Base-by-base conservation (phyloP, 2,113 vertebrate species). In the Eulemur rufifrons region DNA sequence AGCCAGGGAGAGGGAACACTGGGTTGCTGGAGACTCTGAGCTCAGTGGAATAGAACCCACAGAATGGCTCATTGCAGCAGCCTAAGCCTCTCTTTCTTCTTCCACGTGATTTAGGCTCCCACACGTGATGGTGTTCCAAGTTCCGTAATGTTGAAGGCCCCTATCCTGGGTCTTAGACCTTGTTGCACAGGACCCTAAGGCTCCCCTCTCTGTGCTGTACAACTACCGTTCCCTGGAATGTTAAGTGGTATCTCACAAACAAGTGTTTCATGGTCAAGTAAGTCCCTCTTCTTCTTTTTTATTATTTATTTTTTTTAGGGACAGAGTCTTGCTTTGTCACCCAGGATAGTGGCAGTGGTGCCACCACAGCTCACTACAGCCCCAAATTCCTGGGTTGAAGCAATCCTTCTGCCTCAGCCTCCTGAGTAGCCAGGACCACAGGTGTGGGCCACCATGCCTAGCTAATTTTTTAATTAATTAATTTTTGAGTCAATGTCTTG, bases 101-200 rank as follows among this genome's bases (percentile, higher is more conserved):
- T 34, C 14, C 54, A 5, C 20, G 42, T 15, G 11, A 68, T 37
- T 61, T 45, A 18, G 21, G 11, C 14, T 89, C 64, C 54, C 66
- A 23, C 8, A 4, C 23, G 5, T 0, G 2, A 59, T 3, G 14
- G 2, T 1, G 2, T 37, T 63, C 1, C 11, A 29, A 20, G 2
- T 12, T 29, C 37, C 5, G 1, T 13, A 9, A 18, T 29, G 21
- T 34, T 14, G 10, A 34, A 52, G 64, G 20, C 25, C 64, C 63
- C 21, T 34, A 1, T 32, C 37, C 21, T 54, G 54, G 21, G 14
- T 64, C 39, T 78, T 64, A 54, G 13, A 77, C 25, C 34, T 66
- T 76, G 56, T 52, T 63, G n/a, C 27, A 8, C 37, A 50, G 18
- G 8, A 74, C 21, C 27, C 15, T 20, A n/a, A 23, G 47, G 11